A percentile compares a stretch with the other conserved stretches of the same genome.
Evolutionary conservation across 2,113 vertebrate species (phyloP).

Genomic region (Actenoides hombroni): DNA sequence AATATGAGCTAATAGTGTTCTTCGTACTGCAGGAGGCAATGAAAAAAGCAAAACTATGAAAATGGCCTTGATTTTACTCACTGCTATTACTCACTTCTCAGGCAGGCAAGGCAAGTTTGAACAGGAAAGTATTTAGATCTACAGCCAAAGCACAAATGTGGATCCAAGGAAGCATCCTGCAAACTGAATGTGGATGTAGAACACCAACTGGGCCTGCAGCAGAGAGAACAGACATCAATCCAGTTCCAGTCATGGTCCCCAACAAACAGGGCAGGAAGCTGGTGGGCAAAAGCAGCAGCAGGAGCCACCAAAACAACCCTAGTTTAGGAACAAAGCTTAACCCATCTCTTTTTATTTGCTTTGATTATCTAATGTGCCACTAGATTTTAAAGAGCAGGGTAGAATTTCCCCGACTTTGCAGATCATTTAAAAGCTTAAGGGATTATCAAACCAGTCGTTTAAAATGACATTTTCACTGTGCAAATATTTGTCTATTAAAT

Average conservation of each 20-base stretch:
- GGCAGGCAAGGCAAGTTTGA: not conserved
- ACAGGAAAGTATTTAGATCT: not conserved
- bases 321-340: conserved; percentile 53
- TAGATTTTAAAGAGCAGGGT: conserved; percentile 66
- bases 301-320: not conserved
- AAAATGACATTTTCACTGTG: conserved; percentile 80
- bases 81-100: not conserved
- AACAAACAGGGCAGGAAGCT: not conserved
- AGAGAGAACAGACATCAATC: not conserved
- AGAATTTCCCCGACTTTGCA: conserved; percentile 75
- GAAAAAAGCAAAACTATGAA: not conserved
- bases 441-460: conserved; percentile 80
- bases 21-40: not conserved
- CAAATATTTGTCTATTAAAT: conserved; percentile 86
- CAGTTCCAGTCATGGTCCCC: not conserved
- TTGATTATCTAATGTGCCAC: conserved; percentile 64
- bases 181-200: not conserved
- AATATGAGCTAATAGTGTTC: not conserved
- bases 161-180: not conserved
- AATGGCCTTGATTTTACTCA: not conserved
- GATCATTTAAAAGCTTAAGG: conserved; percentile 82
- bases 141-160: not conserved
- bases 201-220: not conserved
- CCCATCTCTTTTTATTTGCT: conserved; percentile 45
- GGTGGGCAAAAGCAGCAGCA: not conserved